phyloP scores from a whole-genome alignment of 2,888 invertebrate species.

The Mylabris sibirica region DNA sequence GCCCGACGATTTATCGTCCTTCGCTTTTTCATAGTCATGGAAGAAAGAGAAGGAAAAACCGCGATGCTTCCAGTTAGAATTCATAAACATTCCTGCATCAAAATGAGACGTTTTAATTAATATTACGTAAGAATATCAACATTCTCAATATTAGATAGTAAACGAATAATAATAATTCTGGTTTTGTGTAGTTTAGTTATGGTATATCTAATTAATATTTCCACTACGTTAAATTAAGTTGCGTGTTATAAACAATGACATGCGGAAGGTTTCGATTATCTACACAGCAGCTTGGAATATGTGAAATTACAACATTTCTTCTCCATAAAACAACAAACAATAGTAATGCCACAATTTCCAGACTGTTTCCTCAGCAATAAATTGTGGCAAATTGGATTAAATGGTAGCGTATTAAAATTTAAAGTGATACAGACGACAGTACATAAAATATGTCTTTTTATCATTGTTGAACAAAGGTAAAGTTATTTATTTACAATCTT shows the following conservation, averaged over 20 bases:
- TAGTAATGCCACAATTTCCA: neutral
- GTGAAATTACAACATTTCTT: constrained; percentile 12
- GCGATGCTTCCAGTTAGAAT: neutral
- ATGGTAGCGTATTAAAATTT: constrained; percentile 1
- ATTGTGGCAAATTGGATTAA: constrained; percentile 6
- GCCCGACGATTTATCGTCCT: constrained; percentile 29
- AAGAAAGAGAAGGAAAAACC: neutral
- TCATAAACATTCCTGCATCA: neutral
- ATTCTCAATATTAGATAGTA: neutral
- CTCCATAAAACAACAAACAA: constrained; percentile 1
- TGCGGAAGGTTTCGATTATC: constrained; percentile 2
- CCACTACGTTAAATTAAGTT: neutral
- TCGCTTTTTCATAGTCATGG: constrained; percentile 28
- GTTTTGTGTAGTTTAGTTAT: neutral
- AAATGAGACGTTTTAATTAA: neutral
- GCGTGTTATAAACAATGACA: neutral
- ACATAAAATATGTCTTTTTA: neutral
- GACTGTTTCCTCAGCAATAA: neutral
- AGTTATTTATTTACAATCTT: too few relatives aligned
- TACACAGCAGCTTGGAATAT: neutral
- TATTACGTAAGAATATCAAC: too few relatives aligned
- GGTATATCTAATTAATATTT: constrained; percentile 3
- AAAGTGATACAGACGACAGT: neutral
- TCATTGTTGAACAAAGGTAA: neutral
- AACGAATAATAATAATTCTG: neutral